Base-by-base conservation (phyloP, 2,888 invertebrate species). In the Acleris cristana region DNA sequence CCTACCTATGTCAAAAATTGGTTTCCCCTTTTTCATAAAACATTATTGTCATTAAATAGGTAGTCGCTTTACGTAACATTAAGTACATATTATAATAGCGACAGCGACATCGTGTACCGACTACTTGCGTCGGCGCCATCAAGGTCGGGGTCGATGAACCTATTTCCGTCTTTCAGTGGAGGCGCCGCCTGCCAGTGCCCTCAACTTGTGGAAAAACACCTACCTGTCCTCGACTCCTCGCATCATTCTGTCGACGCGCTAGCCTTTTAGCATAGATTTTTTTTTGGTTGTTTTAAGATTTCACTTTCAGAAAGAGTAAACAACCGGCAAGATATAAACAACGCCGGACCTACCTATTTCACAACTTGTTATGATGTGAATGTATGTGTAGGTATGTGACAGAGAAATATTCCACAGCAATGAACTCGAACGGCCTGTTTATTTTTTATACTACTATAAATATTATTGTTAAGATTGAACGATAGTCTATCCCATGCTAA, bases 101-200 rank as follows among this genome's bases (percentile, higher is more conserved):
- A n/a, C n/a, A 34, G 56, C 45, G 57, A 85, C 84, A 86, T 84
- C 48, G 48, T 48, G 48, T 48, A n/a, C 81, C 56, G 51, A 52
- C 34, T 60, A 53, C 66, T 61, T 62, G 56, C 83, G 84, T 81
- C 84, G 85, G 77, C 82, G 81, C 79, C 84, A 81, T 75, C 91
- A 91, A 91, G 91, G 91, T 91, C 88, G 85, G 82, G 89, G 86
- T 88, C 87, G 73, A 81, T 89, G 89, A 90, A 90, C 91, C 79
- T 83, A 84, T 85, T 87, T 88, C 83, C 88, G 86, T 85, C 81
- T 87, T 87, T 86, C 79, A 80, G 83, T 45, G 48, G 53, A 66
- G 64, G 68, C 69, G 69, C 71, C 34, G 48, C 34, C 62, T 44
- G 55, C 48, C 67, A 59, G 40, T 67, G 64, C 64, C 55, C 63